phyloP scores from a whole-genome alignment of 2,113 vertebrate species.

The Fregata magnificens region DNA sequence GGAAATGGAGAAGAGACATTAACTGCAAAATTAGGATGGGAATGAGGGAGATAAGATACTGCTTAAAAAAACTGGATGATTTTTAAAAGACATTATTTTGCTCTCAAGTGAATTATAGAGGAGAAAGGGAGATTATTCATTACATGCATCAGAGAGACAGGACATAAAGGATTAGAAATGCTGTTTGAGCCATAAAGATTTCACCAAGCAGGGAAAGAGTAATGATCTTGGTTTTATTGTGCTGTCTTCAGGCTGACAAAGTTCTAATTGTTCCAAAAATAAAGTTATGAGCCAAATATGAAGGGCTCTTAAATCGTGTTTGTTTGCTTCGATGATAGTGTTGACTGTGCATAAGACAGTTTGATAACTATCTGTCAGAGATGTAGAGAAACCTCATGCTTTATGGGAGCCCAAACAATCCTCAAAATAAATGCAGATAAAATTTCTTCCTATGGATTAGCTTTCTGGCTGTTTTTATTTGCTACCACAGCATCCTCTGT shows the following conservation, averaged over 20 bases:
- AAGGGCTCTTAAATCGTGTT: not conserved
- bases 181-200: slow-evolving; percentile 43
- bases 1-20: not conserved
- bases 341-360: not conserved
- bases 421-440: not conserved
- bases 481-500: not conserved
- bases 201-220: slow-evolving; percentile 15
- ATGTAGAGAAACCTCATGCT: not conserved
- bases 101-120: slow-evolving; percentile 40
- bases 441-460: not conserved
- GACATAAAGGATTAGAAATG: slow-evolving; percentile 35
- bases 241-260: slow-evolving; percentile 27
- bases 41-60: not conserved
- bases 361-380: not conserved
- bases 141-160: slow-evolving; percentile 13
- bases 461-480: not conserved
- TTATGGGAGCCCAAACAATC: not conserved
- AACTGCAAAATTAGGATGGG: not conserved
- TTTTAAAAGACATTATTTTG: slow-evolving; percentile 27
- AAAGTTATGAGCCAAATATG: not conserved
- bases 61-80: not conserved
- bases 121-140: slow-evolving; percentile 47
- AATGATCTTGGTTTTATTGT: slow-evolving; percentile 39
- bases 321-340: not conserved
- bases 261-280: slow-evolving; percentile 40